A percentile compares a stretch with the other conserved stretches of the same genome.
phyloP scores from a whole-genome alignment of 2,797 vertebrate species.

The Cephalopachus bancanus region DNA sequence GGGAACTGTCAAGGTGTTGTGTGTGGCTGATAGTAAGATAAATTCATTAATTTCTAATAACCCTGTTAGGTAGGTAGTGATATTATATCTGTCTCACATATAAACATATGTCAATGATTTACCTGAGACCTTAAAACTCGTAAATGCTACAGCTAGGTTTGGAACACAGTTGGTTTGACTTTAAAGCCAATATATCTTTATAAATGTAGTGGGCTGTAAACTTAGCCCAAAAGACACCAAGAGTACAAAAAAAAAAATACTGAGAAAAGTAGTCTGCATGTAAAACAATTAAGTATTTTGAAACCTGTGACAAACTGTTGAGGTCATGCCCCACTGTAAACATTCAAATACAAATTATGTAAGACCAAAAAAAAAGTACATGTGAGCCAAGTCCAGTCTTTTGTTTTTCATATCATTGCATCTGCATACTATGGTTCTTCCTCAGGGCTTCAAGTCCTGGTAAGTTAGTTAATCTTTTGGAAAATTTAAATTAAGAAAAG shows the following conservation, averaged over 20 bases:
- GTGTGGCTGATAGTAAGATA: not conserved
- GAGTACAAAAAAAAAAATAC: not conserved
- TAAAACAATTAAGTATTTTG: not conserved
- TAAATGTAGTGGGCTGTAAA: not conserved
- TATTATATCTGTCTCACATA: not conserved
- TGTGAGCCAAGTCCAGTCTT: not conserved
- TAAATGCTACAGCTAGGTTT: not conserved
- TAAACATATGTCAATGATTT: not conserved
- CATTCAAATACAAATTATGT: not conserved
- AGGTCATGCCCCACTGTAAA: not conserved
- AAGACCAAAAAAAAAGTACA: not conserved
- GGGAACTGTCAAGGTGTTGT: not conserved
- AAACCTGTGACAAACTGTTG: not conserved
- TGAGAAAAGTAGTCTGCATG: not conserved
- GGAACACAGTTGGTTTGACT: not conserved
- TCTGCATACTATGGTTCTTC: not conserved
- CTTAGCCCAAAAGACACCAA: not conserved
- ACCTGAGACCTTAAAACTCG: not conserved
- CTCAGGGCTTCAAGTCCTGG: not conserved
- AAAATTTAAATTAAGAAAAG: constrained; percentile 21
- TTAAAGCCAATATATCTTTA: not conserved
- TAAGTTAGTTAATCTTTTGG: not conserved
- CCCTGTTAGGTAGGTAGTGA: not conserved
- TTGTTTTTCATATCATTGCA: not conserved
- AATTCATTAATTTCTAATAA: not conserved